These are phyloP conservation scores for Callorhinus ursinus DNA, from an alignment of 2,113 vertebrate species.

Conservation along the genomic window DNA sequence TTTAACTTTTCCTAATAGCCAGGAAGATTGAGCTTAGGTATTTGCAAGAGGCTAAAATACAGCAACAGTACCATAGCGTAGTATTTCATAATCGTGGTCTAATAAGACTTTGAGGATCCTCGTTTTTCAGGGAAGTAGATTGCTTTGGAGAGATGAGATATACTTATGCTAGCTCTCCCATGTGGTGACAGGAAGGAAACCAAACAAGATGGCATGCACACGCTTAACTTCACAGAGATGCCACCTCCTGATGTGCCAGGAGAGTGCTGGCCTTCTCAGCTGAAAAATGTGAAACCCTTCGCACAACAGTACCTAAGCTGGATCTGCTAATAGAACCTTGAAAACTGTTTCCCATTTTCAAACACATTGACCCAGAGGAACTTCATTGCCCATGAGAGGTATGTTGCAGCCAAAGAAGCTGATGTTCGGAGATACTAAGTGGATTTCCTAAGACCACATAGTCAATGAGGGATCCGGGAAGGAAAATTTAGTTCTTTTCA, in stretches of 20 bases:
- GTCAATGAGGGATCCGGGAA: not conserved
- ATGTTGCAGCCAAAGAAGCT: not conserved
- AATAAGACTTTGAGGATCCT: not conserved
- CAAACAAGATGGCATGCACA: not conserved
- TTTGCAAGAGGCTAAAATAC: not conserved
- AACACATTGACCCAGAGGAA: not conserved
- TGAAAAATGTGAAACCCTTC: not conserved
- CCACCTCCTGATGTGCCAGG: not conserved
- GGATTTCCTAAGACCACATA: not conserved
- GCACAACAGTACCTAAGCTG: not conserved
- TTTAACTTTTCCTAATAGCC: not conserved
- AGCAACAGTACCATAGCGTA: rapidly evolving
- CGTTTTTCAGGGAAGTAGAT: not conserved
- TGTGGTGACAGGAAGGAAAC: not conserved
- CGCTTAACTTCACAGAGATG: not conserved
- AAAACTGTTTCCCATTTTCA: not conserved
- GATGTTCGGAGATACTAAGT: not conserved
- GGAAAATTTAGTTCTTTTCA: not conserved
- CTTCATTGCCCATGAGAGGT: not conserved
- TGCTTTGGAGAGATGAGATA: not conserved
- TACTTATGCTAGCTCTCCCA: not conserved
- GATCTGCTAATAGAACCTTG: not conserved
- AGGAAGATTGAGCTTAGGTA: not conserved
- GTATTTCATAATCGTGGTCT: not conserved
- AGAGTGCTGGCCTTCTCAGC: not conserved